These are phyloP conservation scores for Acrocyrtus sp. DNA, from an alignment of 2,888 invertebrate genomes.

Conservation along the genomic window DNA sequence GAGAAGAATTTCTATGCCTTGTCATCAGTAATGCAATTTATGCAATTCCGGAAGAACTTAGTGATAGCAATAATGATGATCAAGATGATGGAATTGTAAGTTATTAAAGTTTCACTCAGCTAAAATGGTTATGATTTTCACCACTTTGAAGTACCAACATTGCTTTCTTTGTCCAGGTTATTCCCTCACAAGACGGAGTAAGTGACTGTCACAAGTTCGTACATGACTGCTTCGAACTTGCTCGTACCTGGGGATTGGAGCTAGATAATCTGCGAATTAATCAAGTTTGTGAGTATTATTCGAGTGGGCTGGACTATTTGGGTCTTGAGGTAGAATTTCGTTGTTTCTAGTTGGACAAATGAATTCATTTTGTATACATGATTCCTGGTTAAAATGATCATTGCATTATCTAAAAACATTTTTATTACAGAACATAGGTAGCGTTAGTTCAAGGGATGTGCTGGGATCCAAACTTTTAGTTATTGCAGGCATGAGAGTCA, in stretches of 20 bases:
- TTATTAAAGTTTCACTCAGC: neutral
- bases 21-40: constrained; percentile 80
- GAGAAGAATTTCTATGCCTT: constrained; percentile 79
- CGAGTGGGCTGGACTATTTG: constrained; percentile 71
- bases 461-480: constrained; percentile 79
- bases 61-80: constrained; percentile 38
- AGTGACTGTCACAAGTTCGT: constrained; percentile 75
- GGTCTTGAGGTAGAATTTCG: constrained; percentile 71
- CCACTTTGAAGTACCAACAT: neutral
- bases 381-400: neutral
- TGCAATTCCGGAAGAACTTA: constrained; percentile 69
- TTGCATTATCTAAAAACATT: too few relatives aligned
- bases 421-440: constrained; percentile 71
- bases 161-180: constrained; percentile 32
- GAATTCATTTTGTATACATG: neutral
- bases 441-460: constrained; percentile 76
- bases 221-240: constrained; percentile 76
- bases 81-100: constrained; percentile 17
- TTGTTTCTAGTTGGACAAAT: too few relatives aligned
- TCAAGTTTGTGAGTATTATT: constrained; percentile 77
- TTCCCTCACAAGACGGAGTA: constrained; percentile 65
- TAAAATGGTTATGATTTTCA: neutral
- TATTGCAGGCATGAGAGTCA: constrained; percentile 84
- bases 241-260: constrained; percentile 81
- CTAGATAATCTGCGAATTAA: constrained; percentile 78